A percentile compares a stretch with the other conserved stretches of the same genome.
Evolutionary conservation across 1,140 invertebrate species (phyloP).

Genomic region (Cydia fagiglandana): DNA sequence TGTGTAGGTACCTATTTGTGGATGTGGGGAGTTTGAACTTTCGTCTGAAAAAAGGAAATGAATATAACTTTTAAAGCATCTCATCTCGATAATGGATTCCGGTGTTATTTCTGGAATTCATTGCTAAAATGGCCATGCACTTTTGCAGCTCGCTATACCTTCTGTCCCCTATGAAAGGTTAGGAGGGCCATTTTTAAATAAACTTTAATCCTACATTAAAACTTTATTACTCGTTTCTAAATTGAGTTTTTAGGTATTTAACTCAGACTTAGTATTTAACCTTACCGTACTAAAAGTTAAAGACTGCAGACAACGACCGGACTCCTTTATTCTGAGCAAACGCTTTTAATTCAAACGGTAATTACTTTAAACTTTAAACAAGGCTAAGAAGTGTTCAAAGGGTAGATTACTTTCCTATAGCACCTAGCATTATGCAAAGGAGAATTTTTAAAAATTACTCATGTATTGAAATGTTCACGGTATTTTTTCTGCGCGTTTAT

Average conservation of each 20-base stretch:
- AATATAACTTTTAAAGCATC: neutral
- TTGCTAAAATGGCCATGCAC: no score
- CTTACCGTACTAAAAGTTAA: slow-evolving; percentile 2
- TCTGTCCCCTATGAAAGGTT: no score
- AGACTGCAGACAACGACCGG: neutral
- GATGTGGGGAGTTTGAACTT: neutral
- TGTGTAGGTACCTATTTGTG: neutral
- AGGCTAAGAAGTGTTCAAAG: neutral
- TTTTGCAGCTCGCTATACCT: no score
- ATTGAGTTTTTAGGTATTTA: neutral
- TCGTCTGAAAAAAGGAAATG: neutral
- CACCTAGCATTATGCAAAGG: no score
- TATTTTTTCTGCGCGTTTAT: no score
- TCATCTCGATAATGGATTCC: neutral
- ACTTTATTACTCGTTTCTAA: neutral
- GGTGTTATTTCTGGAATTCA: no score
- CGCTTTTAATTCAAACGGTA: neutral
- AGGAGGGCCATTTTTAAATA: neutral
- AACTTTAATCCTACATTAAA: neutral
- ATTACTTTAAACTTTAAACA: neutral
- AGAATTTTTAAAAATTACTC: no score
- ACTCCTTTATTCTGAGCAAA: neutral
- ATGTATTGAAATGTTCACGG: no score
- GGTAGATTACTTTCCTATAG: no score
- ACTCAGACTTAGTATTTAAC: neutral